Evolutionary conservation across 2,797 vertebrate species (phyloP).

Genomic region (Notolepis coatsorum): DNA sequence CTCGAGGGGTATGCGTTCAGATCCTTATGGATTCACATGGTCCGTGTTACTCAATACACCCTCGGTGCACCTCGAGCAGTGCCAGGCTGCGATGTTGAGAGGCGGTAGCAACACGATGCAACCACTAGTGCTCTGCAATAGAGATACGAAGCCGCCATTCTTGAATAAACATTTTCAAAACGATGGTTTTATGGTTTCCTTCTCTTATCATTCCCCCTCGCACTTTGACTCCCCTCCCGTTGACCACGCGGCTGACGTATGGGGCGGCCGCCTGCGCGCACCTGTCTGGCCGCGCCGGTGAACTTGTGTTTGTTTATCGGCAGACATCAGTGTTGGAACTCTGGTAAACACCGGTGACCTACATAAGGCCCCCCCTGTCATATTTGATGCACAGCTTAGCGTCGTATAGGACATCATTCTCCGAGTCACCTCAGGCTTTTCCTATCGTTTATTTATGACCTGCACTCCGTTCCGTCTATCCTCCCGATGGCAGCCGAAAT

Average conservation of each 20-base stretch:
- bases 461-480: slow-evolving; percentile 56
- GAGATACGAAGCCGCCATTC: no score
- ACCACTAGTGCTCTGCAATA: no score
- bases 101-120: no score
- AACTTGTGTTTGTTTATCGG: slow-evolving; percentile 38
- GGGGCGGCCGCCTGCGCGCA: slow-evolving; percentile 1
- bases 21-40: no score
- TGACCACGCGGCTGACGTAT: neutral
- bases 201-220: slow-evolving; percentile 25
- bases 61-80: no score
- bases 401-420: slow-evolving; percentile 55
- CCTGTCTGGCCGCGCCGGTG: slow-evolving; percentile 36
- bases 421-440: slow-evolving; percentile 56
- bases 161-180: neutral
- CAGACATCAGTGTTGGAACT: slow-evolving; percentile 52
- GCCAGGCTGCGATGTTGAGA: no score
- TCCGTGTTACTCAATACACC: no score
- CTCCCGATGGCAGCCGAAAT: slow-evolving; percentile 33
- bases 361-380: slow-evolving; percentile 44
- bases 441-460: slow-evolving; percentile 75
- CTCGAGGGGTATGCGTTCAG: no score
- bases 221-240: slow-evolving; percentile 46
- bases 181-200: neutral
- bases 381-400: slow-evolving; percentile 55
- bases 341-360: slow-evolving; percentile 53